Percentiles rank a stretch among this genome's conserved stretches.
These are phyloP conservation scores for Thunnus maccoyii DNA, from an alignment of 2,113 vertebrate species.

Conservation along the genomic window DNA sequence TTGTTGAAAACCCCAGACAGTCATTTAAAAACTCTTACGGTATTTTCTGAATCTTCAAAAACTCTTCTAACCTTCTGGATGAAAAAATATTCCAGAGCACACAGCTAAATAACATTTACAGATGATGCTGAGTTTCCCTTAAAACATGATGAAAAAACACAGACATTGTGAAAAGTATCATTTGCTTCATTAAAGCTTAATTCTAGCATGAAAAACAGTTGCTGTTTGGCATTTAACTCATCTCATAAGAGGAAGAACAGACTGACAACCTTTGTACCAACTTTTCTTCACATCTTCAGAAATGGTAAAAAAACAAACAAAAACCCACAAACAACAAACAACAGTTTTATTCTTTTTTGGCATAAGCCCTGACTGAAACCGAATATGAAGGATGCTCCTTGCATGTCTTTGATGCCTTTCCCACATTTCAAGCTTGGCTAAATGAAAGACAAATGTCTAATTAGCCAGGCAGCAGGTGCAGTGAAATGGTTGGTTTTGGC, in stretches of 20 bases:
- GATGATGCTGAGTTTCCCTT: neutral
- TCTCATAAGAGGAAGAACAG: neutral
- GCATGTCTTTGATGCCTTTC: slow-evolving; percentile 66
- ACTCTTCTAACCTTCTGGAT: too few relatives aligned
- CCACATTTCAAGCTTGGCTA: slow-evolving; percentile 71
- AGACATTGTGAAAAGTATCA: neutral
- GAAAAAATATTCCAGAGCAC: too few relatives aligned
- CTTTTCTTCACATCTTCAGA: slow-evolving; percentile 22
- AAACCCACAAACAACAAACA: neutral
- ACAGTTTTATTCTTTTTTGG: slow-evolving; percentile 8
- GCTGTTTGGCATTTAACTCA: neutral
- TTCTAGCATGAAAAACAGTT: slow-evolving; percentile 2
- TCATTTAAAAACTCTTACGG: too few relatives aligned
- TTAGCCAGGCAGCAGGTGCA: slow-evolving; percentile 80
- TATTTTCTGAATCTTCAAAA: too few relatives aligned
- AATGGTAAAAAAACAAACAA: neutral
- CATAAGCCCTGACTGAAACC: slow-evolving; percentile 25
- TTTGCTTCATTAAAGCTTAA: neutral
- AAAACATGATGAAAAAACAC: neutral
- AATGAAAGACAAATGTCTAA: slow-evolving; percentile 79
- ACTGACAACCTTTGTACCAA: neutral
- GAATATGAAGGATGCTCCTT: slow-evolving; percentile 43
- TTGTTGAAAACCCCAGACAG: too few relatives aligned
- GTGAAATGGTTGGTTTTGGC: slow-evolving; percentile 76
- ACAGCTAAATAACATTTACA: neutral